These are phyloP conservation scores for Morinoia aosen DNA, from an alignment of 2,888 invertebrate genomes.

Conservation along the genomic window DNA sequence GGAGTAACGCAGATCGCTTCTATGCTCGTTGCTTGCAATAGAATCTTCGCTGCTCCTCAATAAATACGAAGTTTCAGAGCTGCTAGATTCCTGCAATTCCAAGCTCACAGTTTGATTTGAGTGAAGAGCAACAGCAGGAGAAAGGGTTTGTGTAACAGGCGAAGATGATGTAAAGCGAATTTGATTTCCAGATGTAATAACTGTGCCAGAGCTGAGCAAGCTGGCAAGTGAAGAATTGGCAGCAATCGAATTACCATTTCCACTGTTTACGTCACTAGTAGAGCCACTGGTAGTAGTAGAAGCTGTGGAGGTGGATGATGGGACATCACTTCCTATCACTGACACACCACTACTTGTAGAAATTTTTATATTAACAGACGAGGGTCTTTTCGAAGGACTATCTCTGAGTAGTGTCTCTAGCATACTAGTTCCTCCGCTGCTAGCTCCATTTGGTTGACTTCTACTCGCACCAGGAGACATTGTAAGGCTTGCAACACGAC, in stretches of 20 bases:
- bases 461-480: not conserved
- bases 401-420: conserved; percentile 67
- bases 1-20: conserved; percentile 22
- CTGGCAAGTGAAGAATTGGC: conserved; percentile 34
- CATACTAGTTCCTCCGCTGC: conserved; percentile 64
- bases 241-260: not conserved
- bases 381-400: conserved; percentile 56
- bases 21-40: not conserved
- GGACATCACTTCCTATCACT: conserved; percentile 58
- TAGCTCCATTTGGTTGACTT: not conserved
- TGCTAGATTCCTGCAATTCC: not conserved
- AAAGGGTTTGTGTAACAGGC: not conserved
- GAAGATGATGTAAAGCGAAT: not conserved
- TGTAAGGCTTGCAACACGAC: not conserved
- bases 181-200: conserved; percentile 24
- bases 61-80: not conserved
- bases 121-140: not conserved
- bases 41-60: conserved; percentile 12
- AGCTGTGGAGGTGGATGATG: conserved; percentile 28
- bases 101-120: not conserved
- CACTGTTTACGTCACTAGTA: not conserved
- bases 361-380: conserved; percentile 35
- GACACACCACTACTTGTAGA: conserved; percentile 43
- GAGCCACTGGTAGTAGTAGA: not conserved
- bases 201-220: conserved; percentile 18